Percentiles rank a stretch among this genome's conserved stretches.
These are phyloP conservation scores for Nyctalus aviator DNA, from an alignment of 2,797 vertebrate species.

Conservation along the genomic window DNA sequence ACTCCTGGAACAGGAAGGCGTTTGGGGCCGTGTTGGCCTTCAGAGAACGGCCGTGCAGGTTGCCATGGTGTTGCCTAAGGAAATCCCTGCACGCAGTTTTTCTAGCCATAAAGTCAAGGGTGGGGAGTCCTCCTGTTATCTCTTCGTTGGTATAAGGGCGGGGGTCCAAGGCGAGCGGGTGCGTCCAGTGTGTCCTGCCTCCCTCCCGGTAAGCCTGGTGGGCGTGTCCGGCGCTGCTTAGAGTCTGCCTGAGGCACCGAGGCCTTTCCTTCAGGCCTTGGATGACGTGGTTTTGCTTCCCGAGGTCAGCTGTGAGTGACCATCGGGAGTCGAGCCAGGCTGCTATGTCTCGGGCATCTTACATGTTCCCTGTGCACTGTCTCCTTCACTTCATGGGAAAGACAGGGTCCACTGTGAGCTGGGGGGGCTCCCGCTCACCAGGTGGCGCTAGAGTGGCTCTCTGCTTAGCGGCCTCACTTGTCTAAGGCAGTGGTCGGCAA, in stretches of 20 bases:
- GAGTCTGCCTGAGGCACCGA: accelerated
- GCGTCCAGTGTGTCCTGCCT: neutral
- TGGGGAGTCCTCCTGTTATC: neutral
- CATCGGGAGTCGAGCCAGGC: neutral
- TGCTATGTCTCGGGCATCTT: accelerated
- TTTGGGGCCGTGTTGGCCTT: neutral
- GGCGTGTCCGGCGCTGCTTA: neutral
- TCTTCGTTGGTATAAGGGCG: no score
- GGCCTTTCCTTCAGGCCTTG: neutral
- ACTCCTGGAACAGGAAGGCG: neutral
- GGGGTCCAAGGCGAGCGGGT: neutral
- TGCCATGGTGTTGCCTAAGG: neutral
- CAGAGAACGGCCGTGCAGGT: neutral
- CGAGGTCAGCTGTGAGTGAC: neutral
- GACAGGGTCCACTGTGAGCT: no score
- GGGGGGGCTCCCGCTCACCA: no score
- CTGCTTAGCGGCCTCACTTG: neutral
- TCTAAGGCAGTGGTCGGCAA: no score
- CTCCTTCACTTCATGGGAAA: no score
- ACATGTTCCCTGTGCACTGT: accelerated
- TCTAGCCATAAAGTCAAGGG: neutral
- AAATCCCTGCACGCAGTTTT: neutral
- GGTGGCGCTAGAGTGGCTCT: neutral
- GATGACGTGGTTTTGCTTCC: accelerated
- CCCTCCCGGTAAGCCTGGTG: accelerated